Evolutionary conservation across 2,888 invertebrate species (phyloP).

Genomic region (Acrobeloides nanus): DNA sequence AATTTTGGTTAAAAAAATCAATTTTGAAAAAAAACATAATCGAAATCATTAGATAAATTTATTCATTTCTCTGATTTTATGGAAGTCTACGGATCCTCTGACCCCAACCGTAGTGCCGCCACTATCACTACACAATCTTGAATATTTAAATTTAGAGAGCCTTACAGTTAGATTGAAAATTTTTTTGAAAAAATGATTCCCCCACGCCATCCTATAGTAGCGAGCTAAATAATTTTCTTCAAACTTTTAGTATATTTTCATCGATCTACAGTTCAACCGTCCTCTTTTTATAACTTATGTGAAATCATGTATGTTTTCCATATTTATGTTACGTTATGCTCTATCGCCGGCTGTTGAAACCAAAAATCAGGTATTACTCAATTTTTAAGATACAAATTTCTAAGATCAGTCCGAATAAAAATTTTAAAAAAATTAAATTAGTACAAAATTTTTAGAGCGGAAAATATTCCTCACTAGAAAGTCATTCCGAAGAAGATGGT

Average conservation of each 20-base stretch:
- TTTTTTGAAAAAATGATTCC: too few species aligned
- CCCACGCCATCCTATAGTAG: too few species aligned
- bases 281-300: slow-evolving; percentile 92
- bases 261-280: slow-evolving; percentile 75
- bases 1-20: too few species aligned
- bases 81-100: too few species aligned
- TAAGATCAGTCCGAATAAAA: background rate
- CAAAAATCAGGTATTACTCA: slow-evolving; percentile 7
- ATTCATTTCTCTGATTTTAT: too few species aligned
- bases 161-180: too few species aligned
- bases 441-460: background rate
- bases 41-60: too few species aligned
- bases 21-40: too few species aligned
- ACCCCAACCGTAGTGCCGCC: too few species aligned
- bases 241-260: slow-evolving; percentile 63
- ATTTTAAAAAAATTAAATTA: background rate
- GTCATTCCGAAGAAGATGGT: slow-evolving; percentile 15
- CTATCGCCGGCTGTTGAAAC: background rate
- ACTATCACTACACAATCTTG: too few species aligned
- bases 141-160: too few species aligned
- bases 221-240: too few species aligned
- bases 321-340: slow-evolving; percentile 72
- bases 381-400: background rate
- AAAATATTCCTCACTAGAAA: slow-evolving; percentile 10
- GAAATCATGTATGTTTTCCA: slow-evolving; percentile 83